These are phyloP conservation scores for Eospalax fontanierii DNA, from an alignment of 2,797 vertebrate genomes.

Conservation along the genomic window DNA sequence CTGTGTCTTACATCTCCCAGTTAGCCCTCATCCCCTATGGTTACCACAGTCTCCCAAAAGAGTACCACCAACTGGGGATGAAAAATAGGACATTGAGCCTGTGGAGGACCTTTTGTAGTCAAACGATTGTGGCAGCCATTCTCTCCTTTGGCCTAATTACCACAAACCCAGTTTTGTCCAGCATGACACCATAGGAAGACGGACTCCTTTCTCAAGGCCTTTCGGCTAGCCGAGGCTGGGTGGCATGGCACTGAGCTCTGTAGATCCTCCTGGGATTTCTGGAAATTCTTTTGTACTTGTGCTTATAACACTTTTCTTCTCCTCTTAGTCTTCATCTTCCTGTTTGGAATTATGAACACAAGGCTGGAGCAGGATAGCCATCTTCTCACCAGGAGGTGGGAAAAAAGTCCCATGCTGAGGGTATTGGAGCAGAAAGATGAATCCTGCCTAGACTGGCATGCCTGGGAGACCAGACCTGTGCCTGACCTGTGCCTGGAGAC, in stretches of 20 bases:
- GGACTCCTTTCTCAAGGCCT: not conserved
- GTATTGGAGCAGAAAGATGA: not conserved
- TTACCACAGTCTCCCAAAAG: too few species aligned
- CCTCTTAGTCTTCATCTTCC: not conserved
- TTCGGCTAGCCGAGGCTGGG: too few species aligned
- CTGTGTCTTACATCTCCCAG: too few species aligned
- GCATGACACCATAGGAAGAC: accelerated
- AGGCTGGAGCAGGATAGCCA: not conserved
- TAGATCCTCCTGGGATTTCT: not conserved
- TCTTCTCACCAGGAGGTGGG: not conserved
- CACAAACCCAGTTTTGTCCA: not conserved
- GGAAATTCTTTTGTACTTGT: not conserved
- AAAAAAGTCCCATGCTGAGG: not conserved
- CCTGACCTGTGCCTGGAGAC: not conserved
- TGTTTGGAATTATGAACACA: not conserved
- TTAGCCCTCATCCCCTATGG: not conserved
- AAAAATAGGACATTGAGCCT: not conserved
- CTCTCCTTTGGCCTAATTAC: not conserved
- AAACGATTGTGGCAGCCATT: not conserved
- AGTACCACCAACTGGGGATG: not conserved
- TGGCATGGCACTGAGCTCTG: not conserved
- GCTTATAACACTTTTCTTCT: not conserved
- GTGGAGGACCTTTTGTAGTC: not conserved
- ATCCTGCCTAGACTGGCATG: too few species aligned
- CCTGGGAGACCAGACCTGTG: too few species aligned